A percentile compares a stretch with the other conserved stretches of the same genome.
Evolutionary conservation across 2,113 vertebrate genomes (phyloP).

Genomic region (Festucalex cinctus): DNA sequence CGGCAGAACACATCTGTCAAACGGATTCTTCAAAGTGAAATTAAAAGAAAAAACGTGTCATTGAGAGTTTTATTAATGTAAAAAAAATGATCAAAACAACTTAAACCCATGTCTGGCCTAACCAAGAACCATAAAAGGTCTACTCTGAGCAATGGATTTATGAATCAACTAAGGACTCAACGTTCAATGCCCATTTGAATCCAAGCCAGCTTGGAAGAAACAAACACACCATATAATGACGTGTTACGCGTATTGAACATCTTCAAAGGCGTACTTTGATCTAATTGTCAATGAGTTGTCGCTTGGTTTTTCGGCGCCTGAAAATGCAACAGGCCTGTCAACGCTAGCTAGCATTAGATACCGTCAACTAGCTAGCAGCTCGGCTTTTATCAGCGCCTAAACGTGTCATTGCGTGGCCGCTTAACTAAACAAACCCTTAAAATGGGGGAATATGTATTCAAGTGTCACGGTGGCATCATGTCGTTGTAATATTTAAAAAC

Average conservation of each 20-base stretch:
- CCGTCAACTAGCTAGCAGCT: slow-evolving; percentile 22
- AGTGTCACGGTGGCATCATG: background rate
- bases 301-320: slow-evolving; percentile 29
- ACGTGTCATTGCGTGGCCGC: background rate
- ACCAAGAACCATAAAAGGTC: slow-evolving; percentile 23
- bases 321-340: slow-evolving; percentile 64
- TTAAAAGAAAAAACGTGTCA: background rate
- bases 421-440: background rate
- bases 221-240: background rate
- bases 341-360: slow-evolving; percentile 43
- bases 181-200: slow-evolving; percentile 10
- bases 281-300: background rate
- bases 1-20: background rate
- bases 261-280: background rate
- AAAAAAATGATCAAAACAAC: slow-evolving; percentile 7
- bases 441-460: background rate
- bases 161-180: slow-evolving; percentile 53
- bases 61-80: background rate
- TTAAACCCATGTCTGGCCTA: slow-evolving; percentile 2
- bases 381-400: background rate
- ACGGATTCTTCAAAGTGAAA: background rate
- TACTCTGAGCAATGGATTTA: slow-evolving; percentile 24
- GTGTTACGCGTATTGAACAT: background rate
- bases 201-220: background rate
- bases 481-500: background rate